Base-by-base conservation (phyloP, 2,113 vertebrate genomes). In the Pitta sordida region DNA sequence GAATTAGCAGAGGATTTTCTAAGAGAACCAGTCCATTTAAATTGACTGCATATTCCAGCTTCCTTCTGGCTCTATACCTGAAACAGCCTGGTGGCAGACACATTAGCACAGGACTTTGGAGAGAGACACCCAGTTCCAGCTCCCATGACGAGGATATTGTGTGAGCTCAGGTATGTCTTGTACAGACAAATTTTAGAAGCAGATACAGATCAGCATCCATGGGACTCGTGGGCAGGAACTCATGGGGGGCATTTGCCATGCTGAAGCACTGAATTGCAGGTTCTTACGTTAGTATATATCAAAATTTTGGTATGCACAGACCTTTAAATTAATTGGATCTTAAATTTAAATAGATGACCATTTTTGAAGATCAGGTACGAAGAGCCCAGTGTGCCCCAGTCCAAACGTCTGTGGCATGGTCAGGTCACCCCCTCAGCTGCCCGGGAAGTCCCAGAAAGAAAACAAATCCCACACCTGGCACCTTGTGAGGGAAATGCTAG, bases 61-160 rank as follows among this genome's bases (percentile, higher is more conserved):
- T 69, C 34, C 71, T 65, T 85, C 73, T 91, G 87, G 34, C 53
- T 90, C 64, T 41, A 1, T 13, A 53, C 11, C 46, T 43, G 68
- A 30, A 77, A 11, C 22, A 65, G 29, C 0, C 41, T 32, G 41
- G 15, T n/a, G 53, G 17, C 0, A 26, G 46, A 39, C 20, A 34
- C 3, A 10, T 30, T 1, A 46, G 26, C 6, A 7, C 0, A 2
- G 74, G 53, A 30, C 48, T 80, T 32, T 44, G 63, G 62, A 26
- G 62, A 87, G 19, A 22, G 1, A 41, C 64, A 55, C 9, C n/a
- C 60, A 59, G 18, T 14, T 46, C 51, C 48, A 67, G 16, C 39
- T 60, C 3, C 1, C 52, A 1, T 0, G 6, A 1, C 14, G 26
- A 43, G 23, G 0, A 0, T 4, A 2, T 3, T 10, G 21, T 2